These are phyloP conservation scores for Tetropium fuscum DNA, from an alignment of 2,888 invertebrate genomes.

Conservation along the genomic window DNA sequence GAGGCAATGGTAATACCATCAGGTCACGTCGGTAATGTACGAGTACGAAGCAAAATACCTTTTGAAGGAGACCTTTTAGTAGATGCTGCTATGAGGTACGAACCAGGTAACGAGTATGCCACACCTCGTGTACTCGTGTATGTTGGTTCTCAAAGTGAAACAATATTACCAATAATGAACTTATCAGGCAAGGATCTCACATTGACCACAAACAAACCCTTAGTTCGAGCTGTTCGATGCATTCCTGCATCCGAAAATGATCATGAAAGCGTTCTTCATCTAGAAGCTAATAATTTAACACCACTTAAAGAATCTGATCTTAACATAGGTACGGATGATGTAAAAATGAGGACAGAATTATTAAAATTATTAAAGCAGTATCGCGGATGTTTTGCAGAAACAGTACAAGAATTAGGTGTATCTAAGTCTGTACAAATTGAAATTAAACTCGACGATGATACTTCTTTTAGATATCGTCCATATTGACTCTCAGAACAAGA, in stretches of 20 bases:
- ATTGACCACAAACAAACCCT: background rate
- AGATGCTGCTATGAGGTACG: conserved; percentile 16
- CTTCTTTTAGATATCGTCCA: no score
- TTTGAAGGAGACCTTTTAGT: conserved; percentile 14
- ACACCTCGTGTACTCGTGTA: conserved; percentile 14
- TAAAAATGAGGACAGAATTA: no score
- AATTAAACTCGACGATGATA: no score
- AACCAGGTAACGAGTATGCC: conserved; percentile 11
- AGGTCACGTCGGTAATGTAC: conserved; percentile 5
- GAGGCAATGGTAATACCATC: conserved; percentile 5
- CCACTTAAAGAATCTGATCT: background rate
- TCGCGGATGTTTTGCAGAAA: no score
- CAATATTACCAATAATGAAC: conserved; percentile 17
- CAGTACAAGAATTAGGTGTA: no score
- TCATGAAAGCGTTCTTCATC: background rate
- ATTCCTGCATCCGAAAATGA: background rate
- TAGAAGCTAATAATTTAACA: background rate
- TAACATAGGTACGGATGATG: no score
- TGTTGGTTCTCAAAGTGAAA: background rate
- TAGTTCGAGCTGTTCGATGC: conserved; percentile 8
- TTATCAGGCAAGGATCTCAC: conserved; percentile 7
- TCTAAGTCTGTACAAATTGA: no score
- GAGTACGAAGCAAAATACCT: conserved; percentile 6
- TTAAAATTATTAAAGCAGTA: no score
- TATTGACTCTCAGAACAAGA: no score